Evolutionary conservation across 2,113 vertebrate species (phyloP).

Genomic region (Marmota monax): DNA sequence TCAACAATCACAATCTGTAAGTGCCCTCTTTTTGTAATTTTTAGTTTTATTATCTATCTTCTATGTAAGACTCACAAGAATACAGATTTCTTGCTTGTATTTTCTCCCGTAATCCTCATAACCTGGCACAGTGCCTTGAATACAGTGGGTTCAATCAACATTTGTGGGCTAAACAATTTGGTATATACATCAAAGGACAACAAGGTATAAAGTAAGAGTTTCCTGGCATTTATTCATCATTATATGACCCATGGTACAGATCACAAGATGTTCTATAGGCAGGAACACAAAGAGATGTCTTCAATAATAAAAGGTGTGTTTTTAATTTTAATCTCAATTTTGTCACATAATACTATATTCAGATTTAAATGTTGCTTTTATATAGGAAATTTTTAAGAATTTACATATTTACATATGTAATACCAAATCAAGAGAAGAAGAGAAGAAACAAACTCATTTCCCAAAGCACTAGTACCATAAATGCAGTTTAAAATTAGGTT

Average conservation of each 20-base stretch:
- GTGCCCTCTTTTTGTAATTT: background rate
- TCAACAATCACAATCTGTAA: conserved; percentile 7
- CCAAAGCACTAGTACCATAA: background rate
- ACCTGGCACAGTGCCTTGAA: background rate
- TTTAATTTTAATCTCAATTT: conserved; percentile 24
- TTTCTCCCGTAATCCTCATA: background rate
- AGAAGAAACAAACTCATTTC: background rate
- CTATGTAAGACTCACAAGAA: background rate
- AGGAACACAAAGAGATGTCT: background rate
- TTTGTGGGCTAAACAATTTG: background rate
- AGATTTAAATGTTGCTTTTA: conserved; percentile 13
- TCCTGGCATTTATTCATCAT: conserved; percentile 24
- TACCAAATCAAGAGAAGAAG: background rate
- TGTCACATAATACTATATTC: background rate
- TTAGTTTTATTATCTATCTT: conserved; percentile 20
- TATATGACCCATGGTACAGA: background rate
- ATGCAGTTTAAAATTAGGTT: conserved; percentile 30
- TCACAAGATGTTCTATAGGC: background rate
- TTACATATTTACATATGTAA: conserved; percentile 14
- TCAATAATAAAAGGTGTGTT: background rate
- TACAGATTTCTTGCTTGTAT: background rate
- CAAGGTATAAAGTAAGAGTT: background rate
- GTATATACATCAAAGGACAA: background rate
- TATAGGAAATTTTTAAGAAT: background rate
- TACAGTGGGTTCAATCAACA: background rate